A percentile compares a stretch with the other conserved stretches of the same genome.
Evolutionary conservation across 2,888 invertebrate genomes (phyloP).

Genomic region (Rhagonycha fulva): DNA sequence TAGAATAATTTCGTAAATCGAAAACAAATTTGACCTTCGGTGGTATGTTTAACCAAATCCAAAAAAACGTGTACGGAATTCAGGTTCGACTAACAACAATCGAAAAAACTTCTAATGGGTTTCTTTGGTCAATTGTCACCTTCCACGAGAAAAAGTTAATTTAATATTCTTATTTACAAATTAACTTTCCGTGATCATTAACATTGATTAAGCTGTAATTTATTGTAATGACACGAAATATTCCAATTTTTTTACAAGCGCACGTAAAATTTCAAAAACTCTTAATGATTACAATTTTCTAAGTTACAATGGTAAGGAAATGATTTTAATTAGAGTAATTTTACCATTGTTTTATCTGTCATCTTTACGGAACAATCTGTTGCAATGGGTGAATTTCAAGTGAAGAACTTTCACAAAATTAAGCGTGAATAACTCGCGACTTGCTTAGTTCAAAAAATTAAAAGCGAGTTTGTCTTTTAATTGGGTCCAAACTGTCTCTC

Average conservation of each 20-base stretch:
- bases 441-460: neutral
- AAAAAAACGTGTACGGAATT: neutral
- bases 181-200: neutral
- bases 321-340: constrained; percentile 7
- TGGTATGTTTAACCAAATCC: neutral
- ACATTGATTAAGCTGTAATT: neutral
- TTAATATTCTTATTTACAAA: neutral
- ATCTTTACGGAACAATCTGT: constrained; percentile 8
- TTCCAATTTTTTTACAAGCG: neutral
- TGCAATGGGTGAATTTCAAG: neutral
- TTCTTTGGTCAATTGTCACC: neutral
- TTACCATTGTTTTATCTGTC: constrained; percentile 17
- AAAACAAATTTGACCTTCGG: neutral
- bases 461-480: neutral
- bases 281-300: constrained; percentile 1
- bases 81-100: neutral
- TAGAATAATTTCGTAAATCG: neutral
- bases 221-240: neutral
- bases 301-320: neutral
- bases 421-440: neutral
- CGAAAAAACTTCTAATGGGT: neutral
- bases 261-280: constrained; percentile 6
- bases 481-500: neutral
- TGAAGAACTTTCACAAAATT: constrained; percentile 10
- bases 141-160: neutral